phyloP scores from a whole-genome alignment of 2,888 invertebrate species.

The Synergus gifuensis region DNA sequence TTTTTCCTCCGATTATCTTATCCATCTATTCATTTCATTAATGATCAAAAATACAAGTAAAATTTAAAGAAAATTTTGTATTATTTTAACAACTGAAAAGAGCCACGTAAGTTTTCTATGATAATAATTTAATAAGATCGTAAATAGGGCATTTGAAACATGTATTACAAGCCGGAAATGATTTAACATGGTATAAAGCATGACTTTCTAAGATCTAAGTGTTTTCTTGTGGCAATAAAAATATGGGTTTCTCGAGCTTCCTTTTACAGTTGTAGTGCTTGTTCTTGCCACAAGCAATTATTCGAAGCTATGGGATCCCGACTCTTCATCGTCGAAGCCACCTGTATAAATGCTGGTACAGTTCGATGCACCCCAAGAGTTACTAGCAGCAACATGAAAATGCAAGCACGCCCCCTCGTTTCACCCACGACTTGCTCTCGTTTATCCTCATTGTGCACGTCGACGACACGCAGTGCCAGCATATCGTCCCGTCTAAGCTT shows the following conservation, averaged over 20 bases:
- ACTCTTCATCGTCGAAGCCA: slow-evolving; percentile 19
- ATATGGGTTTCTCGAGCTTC: slow-evolving; percentile 6
- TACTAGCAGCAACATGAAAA: slow-evolving; percentile 67
- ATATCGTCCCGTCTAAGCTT: slow-evolving; percentile 65
- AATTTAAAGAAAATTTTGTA: no score
- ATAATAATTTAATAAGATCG: neutral
- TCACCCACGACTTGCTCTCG: slow-evolving; percentile 62
- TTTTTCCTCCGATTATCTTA: no score
- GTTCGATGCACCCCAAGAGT: slow-evolving; percentile 51
- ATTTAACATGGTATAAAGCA: neutral
- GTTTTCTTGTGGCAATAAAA: slow-evolving; percentile 17
- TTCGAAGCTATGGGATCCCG: slow-evolving; percentile 7
- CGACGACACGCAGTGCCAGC: slow-evolving; percentile 64
- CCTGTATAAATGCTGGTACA: slow-evolving; percentile 23
- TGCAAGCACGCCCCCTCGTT: slow-evolving; percentile 67
- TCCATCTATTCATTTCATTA: no score
- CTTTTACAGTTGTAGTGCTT: neutral
- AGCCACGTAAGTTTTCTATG: neutral
- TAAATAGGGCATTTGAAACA: neutral
- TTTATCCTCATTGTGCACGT: slow-evolving; percentile 69
- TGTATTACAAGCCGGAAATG: slow-evolving; percentile 13
- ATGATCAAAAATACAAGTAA: no score
- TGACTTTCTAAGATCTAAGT: slow-evolving; percentile 3
- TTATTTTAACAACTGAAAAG: no score
- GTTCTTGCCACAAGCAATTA: slow-evolving; percentile 6